Evolutionary conservation across 30 jellyfish, hydroid and myxozoan genomes (phyloP), one percentile per base, ranked within the genome.

Genomic region (Cassiopea andromeda): DNA sequence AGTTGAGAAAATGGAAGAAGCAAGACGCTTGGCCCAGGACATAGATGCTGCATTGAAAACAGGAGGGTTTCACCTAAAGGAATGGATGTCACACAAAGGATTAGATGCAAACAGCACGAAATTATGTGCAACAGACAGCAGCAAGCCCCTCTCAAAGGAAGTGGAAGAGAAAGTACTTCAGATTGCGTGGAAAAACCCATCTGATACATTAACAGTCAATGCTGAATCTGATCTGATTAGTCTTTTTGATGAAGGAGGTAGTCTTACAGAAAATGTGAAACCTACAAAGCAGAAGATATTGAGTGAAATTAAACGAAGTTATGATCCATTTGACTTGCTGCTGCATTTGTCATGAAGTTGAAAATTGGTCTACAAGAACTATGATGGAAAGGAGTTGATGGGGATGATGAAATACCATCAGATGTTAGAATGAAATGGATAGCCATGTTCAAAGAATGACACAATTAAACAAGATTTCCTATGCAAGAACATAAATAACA

Each of bases 21-120:
- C 64, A 54, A 54, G 64, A 54, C 64, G 12, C 7, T 54, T 54
- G 64, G 64, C 64, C 64, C 64, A 54, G 64, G 64, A 54, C 12
- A 54, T 54, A 54, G 64, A 54, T 54, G 64, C 47, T 49, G 90
- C 80, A 69, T 78, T 92, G 57, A 79, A 73, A 60, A 87, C 73
- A 8, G 96, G 98, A 85, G 90, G 93, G 2, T 92, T 85, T 87
- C 75, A 80, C 77, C 87, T 92, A 44, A 92, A 85, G 73, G 93
- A 71, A 69, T 92, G 95, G 98, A 80, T 80, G 44, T 78, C 95
- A 84, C 77, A 81, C 87, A 79, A 80, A 69, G 93, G 79, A 73
- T 80, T 61, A 44, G 44, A 76, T 80, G 58, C 18, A 27, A 88
- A 76, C 48, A 70, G 83, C 44, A 69, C 78, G 71, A 84, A 77